phyloP scores from a whole-genome alignment of 92 coral and sea anemone genomes.

The Zoanthus sansibaricus region DNA sequence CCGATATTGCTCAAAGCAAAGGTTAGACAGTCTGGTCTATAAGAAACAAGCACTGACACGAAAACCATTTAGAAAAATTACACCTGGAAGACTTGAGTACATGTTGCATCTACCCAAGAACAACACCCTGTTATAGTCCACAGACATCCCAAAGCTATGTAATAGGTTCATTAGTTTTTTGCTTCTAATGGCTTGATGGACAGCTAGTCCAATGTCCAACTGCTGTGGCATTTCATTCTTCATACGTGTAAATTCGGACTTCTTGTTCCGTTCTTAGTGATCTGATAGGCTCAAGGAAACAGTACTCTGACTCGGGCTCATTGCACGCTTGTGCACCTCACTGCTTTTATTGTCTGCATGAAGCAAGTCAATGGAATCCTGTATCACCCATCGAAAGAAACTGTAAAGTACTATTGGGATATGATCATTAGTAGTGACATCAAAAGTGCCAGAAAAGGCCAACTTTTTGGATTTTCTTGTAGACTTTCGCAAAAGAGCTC shows the following conservation, averaged over 20 bases:
- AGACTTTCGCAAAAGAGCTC: neutral
- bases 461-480: neutral
- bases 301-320: constrained; percentile 36
- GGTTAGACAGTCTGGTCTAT: too few species aligned
- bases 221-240: constrained; percentile 50
- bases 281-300: constrained; percentile 44
- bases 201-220: constrained; percentile 52
- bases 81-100: neutral
- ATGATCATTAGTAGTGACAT: neutral
- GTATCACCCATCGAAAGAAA: constrained; percentile 13
- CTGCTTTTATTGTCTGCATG: constrained; percentile 36
- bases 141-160: constrained; percentile 52
- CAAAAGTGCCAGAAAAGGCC: neutral
- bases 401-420: constrained; percentile 1
- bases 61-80: too few species aligned
- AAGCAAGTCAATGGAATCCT: neutral
- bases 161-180: constrained; percentile 36
- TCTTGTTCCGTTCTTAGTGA: constrained; percentile 11
- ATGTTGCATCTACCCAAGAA: too few species aligned
- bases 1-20: too few species aligned
- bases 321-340: constrained; percentile 54
- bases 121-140: constrained; percentile 51
- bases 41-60: too few species aligned
- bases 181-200: constrained; percentile 55
- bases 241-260: constrained; percentile 7